Evolutionary conservation across 2,797 vertebrate species (phyloP), one percentile per base, ranked within the genome.

Genomic region (Pseudomugil tenellus): DNA sequence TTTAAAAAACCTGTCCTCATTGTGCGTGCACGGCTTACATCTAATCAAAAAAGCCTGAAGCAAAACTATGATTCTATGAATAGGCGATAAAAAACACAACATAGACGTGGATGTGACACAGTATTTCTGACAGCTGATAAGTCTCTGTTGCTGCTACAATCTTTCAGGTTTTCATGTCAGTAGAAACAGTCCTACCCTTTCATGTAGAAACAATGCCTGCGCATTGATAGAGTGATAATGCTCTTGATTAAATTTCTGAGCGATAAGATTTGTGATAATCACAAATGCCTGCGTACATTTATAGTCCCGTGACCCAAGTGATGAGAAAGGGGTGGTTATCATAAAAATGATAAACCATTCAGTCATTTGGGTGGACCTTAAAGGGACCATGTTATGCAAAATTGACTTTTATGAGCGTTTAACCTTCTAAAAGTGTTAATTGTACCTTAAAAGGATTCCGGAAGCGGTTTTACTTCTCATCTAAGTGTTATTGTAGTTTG

Each of bases 31-130:
- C 2, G 3, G 1, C 19, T 16, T 21, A 26, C 46, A 79, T 86
- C 86, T 88, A 80, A 90, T 91, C 85, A 68, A n/a, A 52, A 63
- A 70, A 67, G 31, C 6, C 32, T 28, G 16, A 75, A 71, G 71
- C 70, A 77, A 53, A 72, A 13, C 41, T 17, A 11, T 25, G 23
- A 59, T 41, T n/a, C 74, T 49, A 49, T 66, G 3, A 2, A 34
- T 51, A 1, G 57, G 4, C 37, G 76, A 86, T 84, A 76, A 71
- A 70, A 41, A 53, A 28, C 25, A 28, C 37, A 74, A 65, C 25
- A 26, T 53, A 62, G 41, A 29, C 66, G 60, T 43, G 70, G 76
- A 46, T 10, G 32, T 61, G 70, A 74, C 34, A 64, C 52, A 56
- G 49, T 61, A 28, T 54, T 26, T 69, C 17, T 58, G 56, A 60